A percentile compares a stretch with the other conserved stretches of the same genome.
phyloP scores from a whole-genome alignment of 2,888 invertebrate species.

The Theodoxus fluviatilis region DNA sequence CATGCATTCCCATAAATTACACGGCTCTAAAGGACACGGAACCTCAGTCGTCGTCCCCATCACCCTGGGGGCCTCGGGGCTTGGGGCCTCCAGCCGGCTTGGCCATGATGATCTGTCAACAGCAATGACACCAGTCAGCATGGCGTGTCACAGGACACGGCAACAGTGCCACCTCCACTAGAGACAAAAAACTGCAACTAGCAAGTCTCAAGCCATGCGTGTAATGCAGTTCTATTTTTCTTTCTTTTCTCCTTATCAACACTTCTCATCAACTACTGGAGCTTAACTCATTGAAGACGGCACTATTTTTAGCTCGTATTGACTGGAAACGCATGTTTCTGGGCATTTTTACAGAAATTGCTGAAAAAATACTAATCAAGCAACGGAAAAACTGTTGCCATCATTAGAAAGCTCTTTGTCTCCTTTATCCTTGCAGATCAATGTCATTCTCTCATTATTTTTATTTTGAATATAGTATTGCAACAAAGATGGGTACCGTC shows the following conservation, averaged over 20 bases:
- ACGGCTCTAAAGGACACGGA: not conserved
- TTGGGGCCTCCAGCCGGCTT: constrained; percentile 96
- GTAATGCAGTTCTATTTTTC: not conserved
- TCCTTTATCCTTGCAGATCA: no score
- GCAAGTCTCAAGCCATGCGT: not conserved
- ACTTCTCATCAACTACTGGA: not conserved
- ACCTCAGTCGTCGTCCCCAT: constrained; percentile 65
- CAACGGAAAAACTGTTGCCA: no score
- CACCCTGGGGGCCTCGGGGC: constrained; percentile 66
- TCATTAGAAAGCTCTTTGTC: no score
- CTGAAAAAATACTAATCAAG: no score
- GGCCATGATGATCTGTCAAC: constrained; percentile 86
- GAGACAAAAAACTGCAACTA: not conserved
- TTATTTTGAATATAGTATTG: no score
- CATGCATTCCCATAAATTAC: not conserved
- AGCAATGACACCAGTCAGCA: no score
- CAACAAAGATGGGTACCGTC: no score
- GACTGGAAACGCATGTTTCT: no score
- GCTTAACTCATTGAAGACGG: not conserved
- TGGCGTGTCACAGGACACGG: not conserved
- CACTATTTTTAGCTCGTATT: not conserved
- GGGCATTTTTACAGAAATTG: no score
- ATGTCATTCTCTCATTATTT: no score
- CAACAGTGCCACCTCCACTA: not conserved
- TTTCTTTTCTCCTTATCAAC: not conserved